Evolutionary conservation across 1,140 invertebrate genomes (phyloP).

Genomic region (Varroa destructor): DNA sequence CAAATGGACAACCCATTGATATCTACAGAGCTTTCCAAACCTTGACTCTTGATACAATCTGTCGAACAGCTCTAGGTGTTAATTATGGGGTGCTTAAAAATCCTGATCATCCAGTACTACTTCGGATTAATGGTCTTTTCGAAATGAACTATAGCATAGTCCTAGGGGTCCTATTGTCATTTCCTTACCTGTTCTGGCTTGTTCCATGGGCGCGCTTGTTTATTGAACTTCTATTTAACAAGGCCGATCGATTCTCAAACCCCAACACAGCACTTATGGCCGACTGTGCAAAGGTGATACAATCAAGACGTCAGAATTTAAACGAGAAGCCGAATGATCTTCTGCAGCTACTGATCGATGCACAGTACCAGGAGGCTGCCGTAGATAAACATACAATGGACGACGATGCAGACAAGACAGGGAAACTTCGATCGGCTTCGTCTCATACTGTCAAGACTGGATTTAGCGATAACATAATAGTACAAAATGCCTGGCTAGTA

Average conservation of each 20-base stretch:
- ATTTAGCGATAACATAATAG: background rate
- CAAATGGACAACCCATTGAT: background rate
- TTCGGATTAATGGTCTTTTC: background rate
- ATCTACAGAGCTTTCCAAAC: background rate
- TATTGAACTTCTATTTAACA: background rate
- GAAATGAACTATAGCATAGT: too few species aligned
- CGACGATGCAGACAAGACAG: background rate
- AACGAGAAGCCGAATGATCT: background rate
- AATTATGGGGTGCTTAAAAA: slow-evolving; percentile 14
- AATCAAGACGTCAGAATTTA: background rate
- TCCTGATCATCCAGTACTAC: background rate
- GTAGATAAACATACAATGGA: background rate
- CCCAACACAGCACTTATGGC: background rate
- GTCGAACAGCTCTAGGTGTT: background rate
- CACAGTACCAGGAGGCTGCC: background rate
- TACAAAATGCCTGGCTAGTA: slow-evolving; percentile 2
- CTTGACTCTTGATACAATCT: background rate
- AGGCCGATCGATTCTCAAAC: background rate
- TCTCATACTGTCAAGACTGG: background rate
- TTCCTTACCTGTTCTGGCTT: background rate
- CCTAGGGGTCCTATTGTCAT: too few species aligned
- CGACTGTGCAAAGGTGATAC: background rate
- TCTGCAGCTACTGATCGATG: slow-evolving; percentile 23
- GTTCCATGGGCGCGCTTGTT: background rate
- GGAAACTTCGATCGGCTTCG: background rate